Evolutionary conservation across 2,113 vertebrate species (phyloP), one percentile per base, ranked within the genome.

Genomic region (Polypterus bichir): DNA sequence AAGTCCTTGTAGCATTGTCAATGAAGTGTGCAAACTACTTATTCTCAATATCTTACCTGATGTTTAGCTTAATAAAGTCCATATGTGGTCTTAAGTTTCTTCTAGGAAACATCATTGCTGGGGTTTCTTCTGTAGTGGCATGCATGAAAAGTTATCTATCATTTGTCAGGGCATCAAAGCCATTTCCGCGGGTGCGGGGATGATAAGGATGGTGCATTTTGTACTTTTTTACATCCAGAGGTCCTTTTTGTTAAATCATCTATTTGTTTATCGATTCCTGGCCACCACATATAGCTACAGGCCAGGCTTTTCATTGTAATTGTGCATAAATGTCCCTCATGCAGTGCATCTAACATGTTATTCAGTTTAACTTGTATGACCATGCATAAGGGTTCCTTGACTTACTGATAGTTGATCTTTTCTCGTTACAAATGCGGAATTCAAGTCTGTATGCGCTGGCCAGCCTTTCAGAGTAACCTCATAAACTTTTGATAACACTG

Each of bases 211-310:
- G 27, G 27, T 27, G 27, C 27, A 27, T 27, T 27, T 27, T 27
- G 27, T 27, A 27, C 27, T 27, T 27, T 27, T 64, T 54, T 44
- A 59, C 59, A 64, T 1, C 10, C 27, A 49, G 45, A 4, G 10
- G 62, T 62, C 62, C 53, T 54, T 4, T 52, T 60, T n/a, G 47
- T 57, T 11, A 54, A 48, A 3, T 45, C 11, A 46, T 67, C 46
- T 51, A 56, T 62, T 47, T 60, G 56, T 54, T 67, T n/a, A 57
- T 61, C 54, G 11, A 69, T 48, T 44, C 11, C 54, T 54, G 62
- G 68, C 59, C 65, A 70, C 56, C 51, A 64, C 49, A 62, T 47
- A 9, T 62, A 62, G 46, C 62, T 66, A 49, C 59, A 44, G 44
- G 54, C 53, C 6, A 55, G 46, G 5, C 45, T 9, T 27, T 27